These are phyloP conservation scores for Acrocephalus scirpaceus DNA, from an alignment of 2,797 vertebrate genomes.

Conservation along the genomic window DNA sequence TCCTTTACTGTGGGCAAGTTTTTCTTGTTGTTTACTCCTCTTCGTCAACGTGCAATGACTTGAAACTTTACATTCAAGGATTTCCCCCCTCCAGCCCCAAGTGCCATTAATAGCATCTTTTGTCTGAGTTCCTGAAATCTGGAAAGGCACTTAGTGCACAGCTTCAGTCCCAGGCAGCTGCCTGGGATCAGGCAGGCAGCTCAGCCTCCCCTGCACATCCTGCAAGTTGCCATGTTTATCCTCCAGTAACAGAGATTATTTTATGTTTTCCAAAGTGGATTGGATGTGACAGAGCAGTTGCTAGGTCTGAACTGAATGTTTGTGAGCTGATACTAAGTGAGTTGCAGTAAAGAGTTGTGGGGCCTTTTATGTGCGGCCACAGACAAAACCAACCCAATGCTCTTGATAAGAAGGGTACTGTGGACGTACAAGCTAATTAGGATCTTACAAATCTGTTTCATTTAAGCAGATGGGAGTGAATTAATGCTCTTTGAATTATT, in stretches of 20 bases:
- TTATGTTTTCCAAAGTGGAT: not conserved
- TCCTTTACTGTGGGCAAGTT: not conserved
- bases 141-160: not conserved
- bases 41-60: not conserved
- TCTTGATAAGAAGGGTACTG: not conserved
- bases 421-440: not conserved
- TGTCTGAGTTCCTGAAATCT: conserved; percentile 21
- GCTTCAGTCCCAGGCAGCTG: not conserved
- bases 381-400: not conserved
- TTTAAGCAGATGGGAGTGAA: not conserved
- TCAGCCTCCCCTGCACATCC: not conserved
- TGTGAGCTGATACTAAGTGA: not conserved
- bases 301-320: not conserved
- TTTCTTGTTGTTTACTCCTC: not conserved
- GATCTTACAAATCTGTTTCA: not conserved
- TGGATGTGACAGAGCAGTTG: not conserved
- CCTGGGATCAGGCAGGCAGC: not conserved
- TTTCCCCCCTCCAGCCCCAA: not conserved
- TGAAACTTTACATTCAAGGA: conserved; percentile 20
- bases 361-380: not conserved
- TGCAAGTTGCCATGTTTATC: not conserved
- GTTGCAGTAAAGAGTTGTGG: not conserved
- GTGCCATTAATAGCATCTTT: conserved; percentile 27
- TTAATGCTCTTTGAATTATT: not conserved
- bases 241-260: not conserved